Base-by-base conservation (phyloP, 2,113 vertebrate genomes). In the Dunckerocampus dactyliophorus region DNA sequence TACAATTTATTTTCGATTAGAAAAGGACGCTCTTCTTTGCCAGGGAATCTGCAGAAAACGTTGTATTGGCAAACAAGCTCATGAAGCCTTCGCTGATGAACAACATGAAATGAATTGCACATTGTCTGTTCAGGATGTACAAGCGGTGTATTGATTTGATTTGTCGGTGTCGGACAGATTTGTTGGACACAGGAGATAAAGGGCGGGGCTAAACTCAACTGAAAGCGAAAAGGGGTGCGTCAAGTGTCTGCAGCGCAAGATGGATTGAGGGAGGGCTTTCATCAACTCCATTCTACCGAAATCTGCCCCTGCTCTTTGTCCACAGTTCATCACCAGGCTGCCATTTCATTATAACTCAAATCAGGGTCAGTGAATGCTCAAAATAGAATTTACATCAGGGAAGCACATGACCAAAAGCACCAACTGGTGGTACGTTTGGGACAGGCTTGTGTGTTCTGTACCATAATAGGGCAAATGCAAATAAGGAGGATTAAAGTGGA, bases 401-500 rank as follows among this genome's bases (percentile, higher is more conserved):
- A n/a, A n/a, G n/a, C n/a, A n/a, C n/a, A n/a, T n/a, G n/a, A n/a
- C n/a, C n/a, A 1, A 56, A 39, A 11, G 5, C 47, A 49, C 47
- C 21, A 13, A 21, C 13, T 21, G 21, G 47, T 21, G 19, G 1
- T 21, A 21, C 19, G 13, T 49, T 49, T 49, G 19, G 10, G 20
- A 21, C 47, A 21, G 15, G 21, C 47, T 46, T 46, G 42, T 47
- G 15, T 46, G 19, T 17, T 56, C 42, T 45, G 65, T 43, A 51
- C 48, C 62, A 51, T 16, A 51, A 8, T 43, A 20, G 43, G 43
- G 52, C 82, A 77, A 82, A 87, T 85, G 71, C 83, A 82, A 83
- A 83, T 83, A 86, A 72, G 59, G 42, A 61, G 91, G 90, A 92
- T 91, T 87, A 90, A 90, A 93, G 93, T 93, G 92, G 92, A 95